Evolutionary conservation across 2,888 invertebrate genomes (phyloP).

Genomic region (Trypoxylon attenuatum): DNA sequence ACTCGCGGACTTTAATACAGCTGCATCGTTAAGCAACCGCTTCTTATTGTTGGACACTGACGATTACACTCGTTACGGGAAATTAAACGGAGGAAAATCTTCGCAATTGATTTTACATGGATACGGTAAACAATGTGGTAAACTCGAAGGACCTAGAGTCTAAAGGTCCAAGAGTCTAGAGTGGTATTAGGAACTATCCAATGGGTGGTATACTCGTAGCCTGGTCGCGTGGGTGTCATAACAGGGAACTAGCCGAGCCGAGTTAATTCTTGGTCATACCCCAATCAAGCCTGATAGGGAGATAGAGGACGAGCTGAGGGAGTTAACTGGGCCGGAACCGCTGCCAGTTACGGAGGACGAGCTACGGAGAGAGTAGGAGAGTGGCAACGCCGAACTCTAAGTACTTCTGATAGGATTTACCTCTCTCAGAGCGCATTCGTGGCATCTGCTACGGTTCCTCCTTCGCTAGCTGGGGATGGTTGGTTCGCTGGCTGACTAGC

Average conservation of each 20-base stretch:
- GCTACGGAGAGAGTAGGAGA: slow-evolving; percentile 49
- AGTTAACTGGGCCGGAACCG: slow-evolving; percentile 53
- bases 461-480: not conserved
- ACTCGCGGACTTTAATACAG: too few species aligned
- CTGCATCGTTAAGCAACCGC: too few species aligned
- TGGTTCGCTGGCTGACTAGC: slow-evolving; percentile 12
- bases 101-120: too few species aligned
- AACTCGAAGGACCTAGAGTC: not conserved
- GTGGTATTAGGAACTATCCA: too few species aligned
- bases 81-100: not conserved
- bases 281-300: slow-evolving; percentile 48
- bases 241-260: slow-evolving; percentile 3
- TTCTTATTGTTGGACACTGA: too few species aligned
- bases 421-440: slow-evolving; percentile 47
- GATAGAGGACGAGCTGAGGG: slow-evolving; percentile 35
- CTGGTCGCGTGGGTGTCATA: slow-evolving; percentile 3
- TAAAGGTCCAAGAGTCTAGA: not conserved
- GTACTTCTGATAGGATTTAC: slow-evolving; percentile 71
- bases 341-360: slow-evolving; percentile 59
- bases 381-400: slow-evolving; percentile 65
- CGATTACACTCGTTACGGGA: not conserved
- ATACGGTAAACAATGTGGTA: not conserved
- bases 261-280: slow-evolving; percentile 45
- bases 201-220: not conserved
- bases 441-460: slow-evolving; percentile 43